Conservation (phyloP, 1,140 invertebrate species). For the Eciton burchellii region DNA sequence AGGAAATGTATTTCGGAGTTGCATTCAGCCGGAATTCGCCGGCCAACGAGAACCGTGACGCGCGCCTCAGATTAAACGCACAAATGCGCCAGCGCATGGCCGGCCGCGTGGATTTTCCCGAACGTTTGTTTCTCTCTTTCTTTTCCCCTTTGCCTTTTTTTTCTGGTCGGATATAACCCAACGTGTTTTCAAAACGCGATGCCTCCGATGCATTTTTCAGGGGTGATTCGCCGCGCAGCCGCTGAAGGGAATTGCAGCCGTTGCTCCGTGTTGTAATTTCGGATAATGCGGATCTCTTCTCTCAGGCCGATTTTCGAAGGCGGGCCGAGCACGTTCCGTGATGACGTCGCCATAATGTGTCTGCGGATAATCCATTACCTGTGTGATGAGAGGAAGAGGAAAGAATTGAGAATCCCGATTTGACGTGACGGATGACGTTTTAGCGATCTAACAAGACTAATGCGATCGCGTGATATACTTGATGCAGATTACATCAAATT, state of each 20-base stretch:
- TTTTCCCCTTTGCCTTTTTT: too few species aligned
- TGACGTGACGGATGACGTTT: neutral
- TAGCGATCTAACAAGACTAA: too few species aligned
- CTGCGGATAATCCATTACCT: neutral
- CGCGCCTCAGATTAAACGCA: slow-evolving; percentile 57
- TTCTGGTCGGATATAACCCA: slow-evolving; percentile 47
- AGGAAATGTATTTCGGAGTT: slow-evolving; percentile 49
- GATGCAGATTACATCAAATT: too few species aligned
- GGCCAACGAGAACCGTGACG: slow-evolving; percentile 52
- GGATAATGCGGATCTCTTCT: neutral
- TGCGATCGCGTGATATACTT: too few species aligned
- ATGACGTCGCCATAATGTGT: neutral
- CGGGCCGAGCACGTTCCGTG: neutral
- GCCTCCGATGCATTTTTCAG: slow-evolving; percentile 51
- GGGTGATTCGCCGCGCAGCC: slow-evolving; percentile 31
- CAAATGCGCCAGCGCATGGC: slow-evolving; percentile 48
- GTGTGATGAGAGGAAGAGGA: neutral
- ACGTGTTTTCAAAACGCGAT: slow-evolving; percentile 50
- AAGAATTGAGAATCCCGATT: slow-evolving; percentile 1
- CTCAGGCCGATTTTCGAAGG: slow-evolving; percentile 13
- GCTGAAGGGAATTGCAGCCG: slow-evolving; percentile 7
- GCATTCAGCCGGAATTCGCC: slow-evolving; percentile 31
- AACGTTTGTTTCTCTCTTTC: slow-evolving; percentile 51
- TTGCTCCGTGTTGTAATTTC: slow-evolving; percentile 54
- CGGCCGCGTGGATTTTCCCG: slow-evolving; percentile 53